Percentiles rank a stretch among this genome's conserved stretches.
These are phyloP conservation scores for Thinocorus orbignyianus DNA, from an alignment of 2,113 vertebrate genomes.

Conservation along the genomic window DNA sequence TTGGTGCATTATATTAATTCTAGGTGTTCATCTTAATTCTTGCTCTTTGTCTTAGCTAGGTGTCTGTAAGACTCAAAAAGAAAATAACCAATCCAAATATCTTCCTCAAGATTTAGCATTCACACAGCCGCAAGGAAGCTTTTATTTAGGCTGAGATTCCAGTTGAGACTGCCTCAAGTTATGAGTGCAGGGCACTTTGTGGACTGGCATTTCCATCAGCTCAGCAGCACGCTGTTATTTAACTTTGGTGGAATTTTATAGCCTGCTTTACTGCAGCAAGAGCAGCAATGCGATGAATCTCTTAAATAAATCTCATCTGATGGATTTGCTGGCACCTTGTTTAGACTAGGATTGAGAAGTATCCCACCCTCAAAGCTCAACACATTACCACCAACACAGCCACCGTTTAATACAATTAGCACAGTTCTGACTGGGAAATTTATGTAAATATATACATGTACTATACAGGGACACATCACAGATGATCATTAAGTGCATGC, in stretches of 20 bases:
- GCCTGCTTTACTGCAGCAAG: background rate
- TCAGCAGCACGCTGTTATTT: background rate
- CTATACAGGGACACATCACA: background rate
- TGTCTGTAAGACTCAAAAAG: background rate
- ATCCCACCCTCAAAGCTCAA: background rate
- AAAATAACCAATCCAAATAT: background rate
- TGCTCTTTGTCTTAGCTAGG: background rate
- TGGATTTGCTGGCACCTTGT: background rate
- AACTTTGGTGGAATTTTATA: background rate
- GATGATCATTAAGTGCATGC: background rate
- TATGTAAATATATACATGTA: background rate
- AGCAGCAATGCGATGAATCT: background rate
- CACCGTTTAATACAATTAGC: background rate
- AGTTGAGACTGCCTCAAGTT: background rate
- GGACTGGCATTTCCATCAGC: background rate
- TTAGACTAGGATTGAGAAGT: background rate
- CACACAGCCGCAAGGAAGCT: background rate
- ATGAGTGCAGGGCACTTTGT: accelerated
- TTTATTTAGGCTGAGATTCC: background rate
- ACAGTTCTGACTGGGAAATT: background rate
- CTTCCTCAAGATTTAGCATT: background rate
- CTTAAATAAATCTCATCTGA: background rate
- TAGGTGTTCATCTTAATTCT: background rate
- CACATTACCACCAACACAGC: background rate
- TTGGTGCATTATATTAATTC: background rate